Evolutionary conservation across 92 coral and sea anemone species (phyloP).

Genomic region (Ricordea florida): DNA sequence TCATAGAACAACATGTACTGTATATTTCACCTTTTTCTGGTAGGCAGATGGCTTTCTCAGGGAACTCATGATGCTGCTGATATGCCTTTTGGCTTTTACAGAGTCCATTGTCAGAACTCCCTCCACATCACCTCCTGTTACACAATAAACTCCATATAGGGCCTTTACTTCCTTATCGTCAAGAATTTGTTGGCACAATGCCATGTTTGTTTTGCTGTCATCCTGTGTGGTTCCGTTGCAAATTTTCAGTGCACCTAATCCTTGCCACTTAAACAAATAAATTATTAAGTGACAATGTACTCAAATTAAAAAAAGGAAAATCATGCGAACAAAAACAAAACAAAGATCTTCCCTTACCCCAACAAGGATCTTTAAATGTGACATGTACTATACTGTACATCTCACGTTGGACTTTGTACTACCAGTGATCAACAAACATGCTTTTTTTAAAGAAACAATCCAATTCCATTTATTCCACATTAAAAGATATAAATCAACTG

Average conservation of each 20-base stretch:
- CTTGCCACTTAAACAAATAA: conserved; percentile 2
- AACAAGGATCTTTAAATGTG: too few relatives aligned
- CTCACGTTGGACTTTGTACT: background rate
- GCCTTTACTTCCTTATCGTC: background rate
- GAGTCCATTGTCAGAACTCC: background rate
- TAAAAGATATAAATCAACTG: background rate
- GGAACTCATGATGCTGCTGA: background rate
- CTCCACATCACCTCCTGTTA: background rate
- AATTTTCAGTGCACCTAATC: background rate
- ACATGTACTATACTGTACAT: background rate
- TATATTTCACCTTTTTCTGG: background rate
- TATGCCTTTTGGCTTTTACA: background rate
- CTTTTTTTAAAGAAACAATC: background rate
- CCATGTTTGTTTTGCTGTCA: background rate
- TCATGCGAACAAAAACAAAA: too few relatives aligned
- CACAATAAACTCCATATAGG: background rate
- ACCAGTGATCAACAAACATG: background rate
- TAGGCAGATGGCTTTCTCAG: background rate
- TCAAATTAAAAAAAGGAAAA: too few relatives aligned
- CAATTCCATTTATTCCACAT: background rate
- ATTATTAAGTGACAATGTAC: too few relatives aligned
- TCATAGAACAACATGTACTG: too few relatives aligned
- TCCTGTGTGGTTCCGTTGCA: background rate
- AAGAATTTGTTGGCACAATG: background rate
- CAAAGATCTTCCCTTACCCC: too few relatives aligned